These are phyloP conservation scores for Anoplophora glabripennis DNA, from an alignment of 1,140 invertebrate genomes.

Conservation along the genomic window DNA sequence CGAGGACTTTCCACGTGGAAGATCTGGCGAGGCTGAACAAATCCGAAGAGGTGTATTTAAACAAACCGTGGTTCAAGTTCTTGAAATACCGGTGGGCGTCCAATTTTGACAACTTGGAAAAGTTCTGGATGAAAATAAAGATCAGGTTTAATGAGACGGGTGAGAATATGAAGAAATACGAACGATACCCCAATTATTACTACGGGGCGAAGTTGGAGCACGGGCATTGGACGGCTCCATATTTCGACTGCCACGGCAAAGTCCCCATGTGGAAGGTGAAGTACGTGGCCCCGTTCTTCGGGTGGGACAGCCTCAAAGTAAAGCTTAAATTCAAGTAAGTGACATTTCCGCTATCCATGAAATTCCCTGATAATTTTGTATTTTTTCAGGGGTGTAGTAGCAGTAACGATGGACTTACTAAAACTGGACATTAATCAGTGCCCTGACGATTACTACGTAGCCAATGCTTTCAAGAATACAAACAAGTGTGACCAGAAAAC, in stretches of 20 bases:
- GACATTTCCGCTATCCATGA: constrained; percentile 13
- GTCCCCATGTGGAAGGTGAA: constrained; percentile 93
- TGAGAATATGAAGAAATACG: constrained; percentile 77
- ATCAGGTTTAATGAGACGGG: constrained; percentile 87
- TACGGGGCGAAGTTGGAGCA: constrained; percentile 81
- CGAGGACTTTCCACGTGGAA: constrained; percentile 81
- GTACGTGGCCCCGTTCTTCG: constrained; percentile 95
- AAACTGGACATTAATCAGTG: constrained; percentile 95
- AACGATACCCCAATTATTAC: constrained; percentile 88
- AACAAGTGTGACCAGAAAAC: constrained; percentile 90
- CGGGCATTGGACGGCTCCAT: constrained; percentile 90
- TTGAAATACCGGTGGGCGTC: constrained; percentile 91
- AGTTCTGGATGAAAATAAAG: constrained; percentile 89
- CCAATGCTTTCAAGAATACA: constrained; percentile 94
- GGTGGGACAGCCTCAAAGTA: constrained; percentile 87
- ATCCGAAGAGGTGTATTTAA: constrained; percentile 78
- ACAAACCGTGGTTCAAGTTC: constrained; percentile 81
- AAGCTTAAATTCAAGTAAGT: constrained; percentile 94
- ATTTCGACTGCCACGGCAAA: constrained; percentile 91
- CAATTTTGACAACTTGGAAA: constrained; percentile 89
- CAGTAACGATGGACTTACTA: constrained; percentile 86
- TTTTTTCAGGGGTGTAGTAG: constrained; percentile 82
- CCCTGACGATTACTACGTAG: constrained; percentile 79
- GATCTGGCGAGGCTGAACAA: constrained; percentile 79
- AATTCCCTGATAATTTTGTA: constrained; percentile 1